Base-by-base conservation (phyloP, 2,888 invertebrate species). In the Troides aeacus region DNA sequence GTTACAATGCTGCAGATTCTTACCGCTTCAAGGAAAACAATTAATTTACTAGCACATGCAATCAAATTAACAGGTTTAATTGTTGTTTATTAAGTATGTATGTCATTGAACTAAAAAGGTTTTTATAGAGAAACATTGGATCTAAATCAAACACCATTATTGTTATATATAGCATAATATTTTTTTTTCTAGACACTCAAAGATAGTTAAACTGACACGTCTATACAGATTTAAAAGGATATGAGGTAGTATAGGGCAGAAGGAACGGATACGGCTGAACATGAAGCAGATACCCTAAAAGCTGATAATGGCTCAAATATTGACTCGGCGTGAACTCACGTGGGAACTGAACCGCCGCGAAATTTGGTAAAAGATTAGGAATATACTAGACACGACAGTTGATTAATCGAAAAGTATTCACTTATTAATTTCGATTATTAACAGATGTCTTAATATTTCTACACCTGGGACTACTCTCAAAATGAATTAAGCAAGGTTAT, bases 281-380 rank as follows among this genome's bases (percentile, higher is more conserved):
- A 21, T 64, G 42, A 62, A 62, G 57, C 68, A 18, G 63, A 63
- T 50, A 66, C 61, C 46, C 21, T 58, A 68, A 65, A 68, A 58
- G 69, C 76, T 74, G 80, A 81, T 79, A 80, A 77, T 74, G 75
- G 63, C 67, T 68, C 73, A 76, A 74, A 75, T 75, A 76, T 76
- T 74, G 69, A 72, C 74, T 56, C 66, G 39, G 63, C 53, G 62
- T 57, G 62, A 70, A 66, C 66, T 73, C 73, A 75, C 76, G 76
- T 78, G 78, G 74, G 76, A 75, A 76, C 72, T 72, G 72, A 74
- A 71, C 70, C 23, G 66, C 77, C 74, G 74, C 72, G 66, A 58
- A 53, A 62, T 64, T 57, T 53, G 12, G 2, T 24, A 63, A 66
- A 56, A 70, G 70, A 70, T 60, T 63, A 70, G 53, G 10, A 5